Base-by-base conservation (phyloP, 2,888 invertebrate species). In the Quadriops clusia region DNA sequence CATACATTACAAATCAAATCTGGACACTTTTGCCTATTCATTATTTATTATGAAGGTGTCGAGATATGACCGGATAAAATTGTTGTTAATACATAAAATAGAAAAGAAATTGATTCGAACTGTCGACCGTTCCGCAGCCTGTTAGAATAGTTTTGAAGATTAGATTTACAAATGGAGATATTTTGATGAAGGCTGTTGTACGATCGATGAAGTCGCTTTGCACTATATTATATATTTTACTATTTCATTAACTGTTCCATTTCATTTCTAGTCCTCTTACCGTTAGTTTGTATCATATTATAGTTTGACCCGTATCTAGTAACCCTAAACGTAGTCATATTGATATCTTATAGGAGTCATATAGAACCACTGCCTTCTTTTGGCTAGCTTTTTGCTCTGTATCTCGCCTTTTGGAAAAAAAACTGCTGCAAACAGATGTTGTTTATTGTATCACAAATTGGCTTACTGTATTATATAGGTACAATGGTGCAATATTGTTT, bases 401-500 rank as follows among this genome's bases (percentile, higher is more conserved):
- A 45, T 38, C 44, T 44, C 44, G 50, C 49, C 43, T 48, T 43
- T 35, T 12, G n/a, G 17, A 30, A 29, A 34, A 31, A 23, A 30
- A 34, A 31, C 31, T 28, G 34, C 35, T 33, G 30, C 34, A 35
- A 25, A 34, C 33, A 34, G 37, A 37, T 43, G 44, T 51, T 48
- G 51, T 52, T n/a, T 50, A 49, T 46, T 48, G 48, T 51, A 52
- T 46, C 49, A 55, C 50, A 47, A 43, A 46, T 46, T 47, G 44
- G 53, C 53, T 54, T 52, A 49, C 44, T 49, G 48, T 52, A 48
- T 44, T 34, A 46, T 42, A 36, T 34, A 47, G 47, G 39, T 46
- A 50, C 43, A 45, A 51, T 51, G 51, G 49, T 54, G 53, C 53
- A 53, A 54, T 51, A 56, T 56, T 56, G 54, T 58, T 58, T 58